Evolutionary conservation across 2,113 vertebrate species (phyloP), one percentile per base, ranked within the genome.

Genomic region (Microcebus lehilahytsara): DNA sequence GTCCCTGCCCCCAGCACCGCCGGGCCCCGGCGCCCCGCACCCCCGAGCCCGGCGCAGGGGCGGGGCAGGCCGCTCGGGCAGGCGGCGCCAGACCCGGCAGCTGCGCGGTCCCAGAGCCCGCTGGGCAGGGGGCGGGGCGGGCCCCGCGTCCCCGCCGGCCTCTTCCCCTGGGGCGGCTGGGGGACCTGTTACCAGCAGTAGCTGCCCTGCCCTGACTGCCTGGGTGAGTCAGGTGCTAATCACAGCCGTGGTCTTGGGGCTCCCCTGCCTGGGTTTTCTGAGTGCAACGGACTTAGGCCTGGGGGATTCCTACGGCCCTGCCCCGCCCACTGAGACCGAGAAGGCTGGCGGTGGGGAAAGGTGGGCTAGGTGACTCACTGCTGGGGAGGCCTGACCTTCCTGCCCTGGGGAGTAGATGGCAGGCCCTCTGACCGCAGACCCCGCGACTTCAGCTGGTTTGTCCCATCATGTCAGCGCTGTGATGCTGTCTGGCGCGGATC

Each of bases 291-390:
- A 75, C 87, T 96, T 89, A 94, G 96, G 75, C 78, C 27, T 69
- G 96, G 97, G 96, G 90, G 22, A 96, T 96, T 98, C 94, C 97
- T 96, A 9, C 2, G 87, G 93, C 53, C 66, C 51, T 75, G 85
- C 93, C 93, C 93, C 93, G 40, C 95, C 94, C 96, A 89, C 95
- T 84, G 20, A 69, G 64, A 85, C 89, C 85, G 85, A 95, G 86
- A 96, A 95, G 96, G 67, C 79, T 42, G 69, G 2, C 16, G 27
- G 51, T 60, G 81, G 30, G 85, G 62, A 75, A 89, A 92, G 97
- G 88, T 72, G 96, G 88, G 91, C 89, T 69, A 32, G 17, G 69
- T 97, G 96, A 98, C 92, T 97, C 96, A 95, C 93, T 37, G 75
- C 85, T 22, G n/a, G 37, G 46, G 49, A 66, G 69, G 17, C n/a